These are phyloP conservation scores for Trichomalopsis sarcophagae DNA, from an alignment of 1,140 invertebrate genomes.

Conservation along the genomic window DNA sequence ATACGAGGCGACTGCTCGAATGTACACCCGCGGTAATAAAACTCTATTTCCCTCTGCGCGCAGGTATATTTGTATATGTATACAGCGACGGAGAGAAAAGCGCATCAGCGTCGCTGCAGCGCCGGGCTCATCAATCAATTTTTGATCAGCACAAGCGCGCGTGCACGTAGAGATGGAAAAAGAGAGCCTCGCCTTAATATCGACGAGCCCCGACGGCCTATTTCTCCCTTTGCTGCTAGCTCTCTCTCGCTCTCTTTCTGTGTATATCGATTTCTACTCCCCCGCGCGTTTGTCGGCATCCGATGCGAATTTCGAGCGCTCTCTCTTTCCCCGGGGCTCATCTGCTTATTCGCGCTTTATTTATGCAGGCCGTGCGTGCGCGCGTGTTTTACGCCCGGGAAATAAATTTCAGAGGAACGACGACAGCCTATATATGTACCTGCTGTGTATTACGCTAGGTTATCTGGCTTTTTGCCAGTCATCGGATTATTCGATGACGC, in stretches of 20 bases:
- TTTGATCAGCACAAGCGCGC: not conserved
- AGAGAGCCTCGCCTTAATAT: slow-evolving; percentile 14
- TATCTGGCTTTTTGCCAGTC: not conserved
- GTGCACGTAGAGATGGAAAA: not conserved
- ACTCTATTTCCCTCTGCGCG: not conserved
- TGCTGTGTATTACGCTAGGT: not conserved
- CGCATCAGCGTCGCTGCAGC: not conserved
- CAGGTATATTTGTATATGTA: not conserved
- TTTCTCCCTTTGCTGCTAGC: slow-evolving; percentile 9
- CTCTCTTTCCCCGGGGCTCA: not conserved
- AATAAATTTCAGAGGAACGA: not conserved
- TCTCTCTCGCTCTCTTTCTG: not conserved
- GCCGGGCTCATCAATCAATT: slow-evolving; percentile 3
- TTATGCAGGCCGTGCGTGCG: not conserved
- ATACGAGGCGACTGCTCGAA: not conserved
- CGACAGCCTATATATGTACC: not conserved
- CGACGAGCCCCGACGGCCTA: slow-evolving; percentile 20
- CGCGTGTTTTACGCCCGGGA: not conserved
- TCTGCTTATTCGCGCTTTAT: not conserved
- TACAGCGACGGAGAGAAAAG: not conserved
- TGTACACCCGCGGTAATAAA: not conserved
- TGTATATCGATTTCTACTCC: slow-evolving; percentile 9
- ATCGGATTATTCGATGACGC: not conserved
- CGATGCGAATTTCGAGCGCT: not conserved
- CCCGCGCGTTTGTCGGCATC: not conserved